Conservation (phyloP, 53 echinoderm and acorn worm species). For the Patiria pectinifera region DNA sequence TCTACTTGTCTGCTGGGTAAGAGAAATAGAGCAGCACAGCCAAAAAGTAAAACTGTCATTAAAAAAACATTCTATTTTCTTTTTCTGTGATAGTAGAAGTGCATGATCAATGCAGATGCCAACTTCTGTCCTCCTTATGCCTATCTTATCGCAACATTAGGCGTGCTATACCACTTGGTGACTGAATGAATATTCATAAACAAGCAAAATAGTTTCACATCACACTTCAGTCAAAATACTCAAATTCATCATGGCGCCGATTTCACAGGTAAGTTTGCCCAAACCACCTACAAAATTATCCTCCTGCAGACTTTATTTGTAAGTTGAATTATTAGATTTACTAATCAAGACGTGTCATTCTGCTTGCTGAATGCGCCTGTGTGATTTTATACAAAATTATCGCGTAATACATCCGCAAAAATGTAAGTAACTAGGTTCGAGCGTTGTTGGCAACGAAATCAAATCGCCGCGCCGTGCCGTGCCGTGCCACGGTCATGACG, state of each 20-base stretch:
- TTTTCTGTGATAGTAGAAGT: no score
- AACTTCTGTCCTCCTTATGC: neutral
- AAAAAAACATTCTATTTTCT: no score
- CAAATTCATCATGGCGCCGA: constrained; percentile 70
- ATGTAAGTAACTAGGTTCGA: constrained; percentile 32
- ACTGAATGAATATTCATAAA: constrained; percentile 17
- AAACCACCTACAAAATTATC: neutral
- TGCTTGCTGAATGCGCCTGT: neutral
- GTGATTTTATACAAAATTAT: neutral
- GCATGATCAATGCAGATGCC: no score
- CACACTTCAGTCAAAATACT: no score
- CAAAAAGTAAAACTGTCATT: no score
- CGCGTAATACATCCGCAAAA: neutral
- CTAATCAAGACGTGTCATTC: neutral
- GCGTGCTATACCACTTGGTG: constrained; percentile 24
- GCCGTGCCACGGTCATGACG: no score
- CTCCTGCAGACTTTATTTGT: neutral
- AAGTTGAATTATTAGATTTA: neutral
- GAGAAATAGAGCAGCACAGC: no score
- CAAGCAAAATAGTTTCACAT: constrained; percentile 41
- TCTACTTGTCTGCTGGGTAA: no score
- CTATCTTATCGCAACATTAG: neutral
- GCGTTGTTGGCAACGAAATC: constrained; percentile 69
- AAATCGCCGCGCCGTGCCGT: neutral
- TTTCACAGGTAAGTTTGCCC: constrained; percentile 60